Evolutionary conservation across 2,888 invertebrate species (phyloP).

Genomic region (Orchesella flavescens): DNA sequence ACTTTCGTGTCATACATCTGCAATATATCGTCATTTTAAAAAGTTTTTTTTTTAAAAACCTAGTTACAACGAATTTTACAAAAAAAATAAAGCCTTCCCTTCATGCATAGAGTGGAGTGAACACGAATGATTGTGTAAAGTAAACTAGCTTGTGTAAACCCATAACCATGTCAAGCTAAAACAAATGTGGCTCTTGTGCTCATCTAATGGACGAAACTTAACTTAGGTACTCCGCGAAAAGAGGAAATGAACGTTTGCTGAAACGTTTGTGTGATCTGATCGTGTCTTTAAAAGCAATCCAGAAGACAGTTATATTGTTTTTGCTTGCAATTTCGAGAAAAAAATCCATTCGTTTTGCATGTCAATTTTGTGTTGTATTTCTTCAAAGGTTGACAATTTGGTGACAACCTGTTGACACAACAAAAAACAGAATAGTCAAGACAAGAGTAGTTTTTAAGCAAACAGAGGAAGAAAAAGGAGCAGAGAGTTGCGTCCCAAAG

Average conservation of each 20-base stretch:
- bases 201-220: constrained; percentile 7
- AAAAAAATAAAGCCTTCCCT: too few relatives aligned
- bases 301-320: constrained; percentile 5
- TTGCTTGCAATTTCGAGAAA: constrained; percentile 11
- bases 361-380: constrained; percentile 31
- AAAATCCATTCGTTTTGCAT: constrained; percentile 43
- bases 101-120: too few relatives aligned
- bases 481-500: constrained; percentile 9
- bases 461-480: constrained; percentile 18
- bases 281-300: constrained; percentile 19
- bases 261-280: background rate
- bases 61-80: too few relatives aligned
- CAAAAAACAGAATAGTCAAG: constrained; percentile 3
- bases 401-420: constrained; percentile 40
- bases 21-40: too few relatives aligned
- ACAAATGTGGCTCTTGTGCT: constrained; percentile 15
- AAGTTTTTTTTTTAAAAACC: too few relatives aligned
- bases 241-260: background rate
- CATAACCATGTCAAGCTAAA: too few relatives aligned
- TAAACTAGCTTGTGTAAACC: too few relatives aligned
- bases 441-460: constrained; percentile 1
- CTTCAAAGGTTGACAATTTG: constrained; percentile 15
- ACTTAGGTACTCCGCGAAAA: too few relatives aligned
- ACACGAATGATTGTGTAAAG: too few relatives aligned
- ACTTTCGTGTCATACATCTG: too few relatives aligned